phyloP scores from a whole-genome alignment of 64 coral and sea anemone genomes.

The Montipora capricornis region DNA sequence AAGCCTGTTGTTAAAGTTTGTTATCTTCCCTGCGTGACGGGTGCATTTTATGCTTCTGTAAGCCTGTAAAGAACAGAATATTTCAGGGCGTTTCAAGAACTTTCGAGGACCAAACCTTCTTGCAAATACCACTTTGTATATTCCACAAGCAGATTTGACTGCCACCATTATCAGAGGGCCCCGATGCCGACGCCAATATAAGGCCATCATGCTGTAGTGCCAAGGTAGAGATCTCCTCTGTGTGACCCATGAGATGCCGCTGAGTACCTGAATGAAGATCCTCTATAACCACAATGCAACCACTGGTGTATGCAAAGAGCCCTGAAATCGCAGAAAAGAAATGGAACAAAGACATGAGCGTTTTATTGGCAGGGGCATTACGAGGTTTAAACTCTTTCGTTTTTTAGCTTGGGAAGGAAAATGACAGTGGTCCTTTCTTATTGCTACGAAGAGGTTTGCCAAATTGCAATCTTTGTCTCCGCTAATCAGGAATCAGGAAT shows the following conservation, averaged over 20 bases:
- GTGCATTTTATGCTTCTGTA: too few species aligned
- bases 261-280: constrained; percentile 90
- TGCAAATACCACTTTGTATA: constrained; percentile 75
- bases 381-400: too few species aligned
- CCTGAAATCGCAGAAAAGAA: constrained; percentile 64
- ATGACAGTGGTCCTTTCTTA: too few species aligned
- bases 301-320: constrained; percentile 96
- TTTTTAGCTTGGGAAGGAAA: too few species aligned
- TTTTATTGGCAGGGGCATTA: neutral
- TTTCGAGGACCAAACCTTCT: constrained; percentile 62
- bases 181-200: constrained; percentile 89
- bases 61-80: too few species aligned
- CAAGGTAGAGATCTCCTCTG: constrained; percentile 92
- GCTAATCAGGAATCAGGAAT: too few species aligned
- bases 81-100: too few species aligned
- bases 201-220: constrained; percentile 87
- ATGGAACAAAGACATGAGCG: neutral
- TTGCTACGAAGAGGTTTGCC: too few species aligned
- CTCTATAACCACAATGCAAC: constrained; percentile 91
- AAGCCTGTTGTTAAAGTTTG: too few species aligned
- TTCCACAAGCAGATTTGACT: constrained; percentile 97
- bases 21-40: too few species aligned
- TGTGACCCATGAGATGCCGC: constrained; percentile 86
- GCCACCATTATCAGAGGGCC: constrained; percentile 44
- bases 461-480: too few species aligned